Conservation (phyloP, 2,113 vertebrate genomes). For the Trichechus manatus region DNA sequence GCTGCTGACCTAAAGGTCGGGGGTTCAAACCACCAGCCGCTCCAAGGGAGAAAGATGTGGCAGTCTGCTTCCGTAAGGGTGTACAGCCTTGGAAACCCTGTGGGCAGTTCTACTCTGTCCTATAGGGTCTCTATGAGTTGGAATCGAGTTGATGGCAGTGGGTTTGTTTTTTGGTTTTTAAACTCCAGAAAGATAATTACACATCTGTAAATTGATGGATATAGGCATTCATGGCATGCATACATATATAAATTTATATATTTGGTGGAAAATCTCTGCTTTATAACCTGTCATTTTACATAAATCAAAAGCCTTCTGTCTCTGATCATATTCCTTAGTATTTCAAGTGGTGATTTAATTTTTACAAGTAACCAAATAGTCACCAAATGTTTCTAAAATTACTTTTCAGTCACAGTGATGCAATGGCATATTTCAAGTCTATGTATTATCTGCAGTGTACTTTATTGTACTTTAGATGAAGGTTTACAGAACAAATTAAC, state of each 20-base stretch:
- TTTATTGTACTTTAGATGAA: no score
- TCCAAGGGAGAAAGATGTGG: not conserved
- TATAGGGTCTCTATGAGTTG: not conserved
- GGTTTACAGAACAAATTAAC: no score
- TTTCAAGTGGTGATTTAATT: slow-evolving; percentile 51
- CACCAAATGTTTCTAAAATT: slow-evolving; percentile 28
- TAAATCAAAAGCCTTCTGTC: slow-evolving; percentile 14
- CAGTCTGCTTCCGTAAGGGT: not conserved
- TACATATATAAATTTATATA: not conserved
- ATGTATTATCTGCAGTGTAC: not conserved
- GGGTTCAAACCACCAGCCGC: not conserved
- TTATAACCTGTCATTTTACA: slow-evolving; percentile 37
- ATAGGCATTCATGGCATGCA: not conserved
- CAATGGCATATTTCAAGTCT: slow-evolving; percentile 1
- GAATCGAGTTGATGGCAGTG: not conserved
- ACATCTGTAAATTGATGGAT: not conserved
- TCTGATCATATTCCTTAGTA: slow-evolving; percentile 50
- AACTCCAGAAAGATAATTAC: not conserved
- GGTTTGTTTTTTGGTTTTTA: not conserved
- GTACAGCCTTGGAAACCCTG: not conserved
- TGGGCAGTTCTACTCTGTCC: not conserved
- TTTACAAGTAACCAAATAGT: not conserved
- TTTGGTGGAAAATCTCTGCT: slow-evolving; percentile 44
- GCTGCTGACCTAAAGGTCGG: not conserved
- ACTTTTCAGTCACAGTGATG: not conserved